Evolutionary conservation across 2,888 invertebrate genomes (phyloP).

Genomic region (Bugulina stolonifera): DNA sequence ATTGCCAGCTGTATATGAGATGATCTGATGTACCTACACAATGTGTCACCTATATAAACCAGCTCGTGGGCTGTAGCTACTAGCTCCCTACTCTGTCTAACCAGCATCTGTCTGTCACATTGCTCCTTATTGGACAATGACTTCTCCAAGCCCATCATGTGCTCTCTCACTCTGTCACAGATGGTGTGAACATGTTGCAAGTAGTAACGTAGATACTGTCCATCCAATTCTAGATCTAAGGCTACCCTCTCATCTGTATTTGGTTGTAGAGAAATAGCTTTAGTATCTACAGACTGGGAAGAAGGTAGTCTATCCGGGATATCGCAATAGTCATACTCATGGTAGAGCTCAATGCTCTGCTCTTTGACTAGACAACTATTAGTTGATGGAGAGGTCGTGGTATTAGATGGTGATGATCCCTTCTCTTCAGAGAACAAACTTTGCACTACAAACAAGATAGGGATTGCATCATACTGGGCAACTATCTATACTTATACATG

Average conservation of each 20-base stretch:
- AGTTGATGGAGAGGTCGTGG: not conserved
- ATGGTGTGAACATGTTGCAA: constrained; percentile 4
- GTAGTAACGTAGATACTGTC: constrained; percentile 14
- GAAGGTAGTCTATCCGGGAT: not conserved
- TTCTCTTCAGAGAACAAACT: not conserved
- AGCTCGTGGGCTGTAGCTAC: constrained; percentile 87
- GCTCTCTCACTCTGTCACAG: constrained; percentile 3
- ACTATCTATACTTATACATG: too few relatives aligned
- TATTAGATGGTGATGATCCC: not conserved
- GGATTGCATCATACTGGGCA: too few relatives aligned
- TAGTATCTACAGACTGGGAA: not conserved
- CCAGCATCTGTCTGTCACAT: not conserved
- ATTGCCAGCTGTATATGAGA: constrained; percentile 64
- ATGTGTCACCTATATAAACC: constrained; percentile 88
- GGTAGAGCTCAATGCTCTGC: not conserved
- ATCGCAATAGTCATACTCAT: constrained; percentile 23
- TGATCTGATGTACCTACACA: constrained; percentile 75
- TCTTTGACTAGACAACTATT: not conserved
- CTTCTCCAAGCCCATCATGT: not conserved
- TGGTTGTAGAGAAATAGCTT: not conserved
- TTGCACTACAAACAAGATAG: not conserved
- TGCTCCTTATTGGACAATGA: not conserved
- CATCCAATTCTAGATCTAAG: not conserved
- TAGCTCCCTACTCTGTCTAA: constrained; percentile 89
- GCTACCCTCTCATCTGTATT: not conserved